These are phyloP conservation scores for Rattus rattus DNA, from an alignment of 2,113 vertebrate genomes.

Conservation along the genomic window DNA sequence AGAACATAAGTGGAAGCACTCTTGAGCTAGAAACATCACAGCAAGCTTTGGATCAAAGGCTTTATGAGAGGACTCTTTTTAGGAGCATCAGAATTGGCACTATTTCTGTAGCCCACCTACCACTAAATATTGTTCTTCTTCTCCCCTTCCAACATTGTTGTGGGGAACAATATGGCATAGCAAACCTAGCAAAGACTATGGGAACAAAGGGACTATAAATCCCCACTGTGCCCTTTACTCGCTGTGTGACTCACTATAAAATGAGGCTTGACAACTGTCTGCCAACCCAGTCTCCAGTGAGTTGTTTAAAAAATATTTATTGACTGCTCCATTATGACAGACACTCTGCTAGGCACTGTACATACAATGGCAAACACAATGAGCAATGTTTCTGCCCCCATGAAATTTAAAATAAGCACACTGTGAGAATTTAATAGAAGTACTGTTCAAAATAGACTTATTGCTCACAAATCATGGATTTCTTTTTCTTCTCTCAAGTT, in stretches of 20 bases:
- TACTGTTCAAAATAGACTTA: background rate
- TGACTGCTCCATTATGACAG: background rate
- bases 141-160: background rate
- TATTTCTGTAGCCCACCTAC: background rate
- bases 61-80: background rate
- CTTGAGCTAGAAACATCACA: background rate
- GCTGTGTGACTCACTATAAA: slow-evolving; percentile 1
- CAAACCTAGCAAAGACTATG: background rate
- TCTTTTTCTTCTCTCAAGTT: background rate
- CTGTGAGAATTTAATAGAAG: background rate
- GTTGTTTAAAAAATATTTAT: slow-evolving; percentile 1
- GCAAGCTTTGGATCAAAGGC: background rate
- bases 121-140: background rate
- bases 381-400: background rate
- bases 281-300: background rate
- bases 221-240: background rate
- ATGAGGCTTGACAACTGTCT: background rate
- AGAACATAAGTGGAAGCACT: slow-evolving; percentile 26
- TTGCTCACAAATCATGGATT: background rate
- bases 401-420: slow-evolving; percentile 1
- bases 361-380: background rate
- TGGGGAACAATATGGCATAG: background rate
- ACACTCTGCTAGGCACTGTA: background rate
- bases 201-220: background rate
- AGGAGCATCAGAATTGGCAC: background rate